Evolutionary conservation across 2,797 vertebrate species (phyloP).

Genomic region (Pangasius larnaudii): DNA sequence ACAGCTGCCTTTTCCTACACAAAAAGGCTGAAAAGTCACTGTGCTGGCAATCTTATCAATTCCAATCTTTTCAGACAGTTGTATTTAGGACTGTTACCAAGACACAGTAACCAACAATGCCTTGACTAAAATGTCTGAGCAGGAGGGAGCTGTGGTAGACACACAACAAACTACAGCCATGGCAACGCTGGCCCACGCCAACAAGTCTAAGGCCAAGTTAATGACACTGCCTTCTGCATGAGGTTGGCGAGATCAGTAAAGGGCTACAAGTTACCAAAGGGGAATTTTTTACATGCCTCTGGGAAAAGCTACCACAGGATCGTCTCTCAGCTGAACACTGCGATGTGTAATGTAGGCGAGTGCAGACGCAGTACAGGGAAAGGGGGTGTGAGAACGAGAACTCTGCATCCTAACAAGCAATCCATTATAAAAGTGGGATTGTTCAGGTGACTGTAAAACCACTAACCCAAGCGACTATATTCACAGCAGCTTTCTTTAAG

Average conservation of each 20-base stretch:
- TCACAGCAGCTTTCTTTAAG: too few species aligned
- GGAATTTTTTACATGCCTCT: slow-evolving; percentile 7
- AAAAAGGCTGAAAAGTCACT: slow-evolving; percentile 8
- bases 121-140: slow-evolving; percentile 19
- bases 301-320: neutral
- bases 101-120: slow-evolving; percentile 34
- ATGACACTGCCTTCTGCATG: neutral
- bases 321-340: neutral
- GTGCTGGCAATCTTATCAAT: neutral
- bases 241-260: slow-evolving; percentile 12
- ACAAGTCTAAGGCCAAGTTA: slow-evolving; percentile 29
- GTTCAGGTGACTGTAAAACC: neutral
- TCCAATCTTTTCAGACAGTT: slow-evolving; percentile 14
- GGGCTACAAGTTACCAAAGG: neutral
- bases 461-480: neutral
- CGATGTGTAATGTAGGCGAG: neutral
- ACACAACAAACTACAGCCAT: slow-evolving; percentile 35
- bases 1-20: neutral
- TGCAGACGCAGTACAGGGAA: neutral
- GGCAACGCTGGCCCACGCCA: slow-evolving; percentile 34
- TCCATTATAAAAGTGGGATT: neutral
- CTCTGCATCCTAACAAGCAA: neutral
- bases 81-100: slow-evolving; percentile 32
- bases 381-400: neutral
- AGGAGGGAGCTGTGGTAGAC: slow-evolving; percentile 19